Evolutionary conservation across 1,140 invertebrate species (phyloP).

Genomic region (Bombus balteatus): DNA sequence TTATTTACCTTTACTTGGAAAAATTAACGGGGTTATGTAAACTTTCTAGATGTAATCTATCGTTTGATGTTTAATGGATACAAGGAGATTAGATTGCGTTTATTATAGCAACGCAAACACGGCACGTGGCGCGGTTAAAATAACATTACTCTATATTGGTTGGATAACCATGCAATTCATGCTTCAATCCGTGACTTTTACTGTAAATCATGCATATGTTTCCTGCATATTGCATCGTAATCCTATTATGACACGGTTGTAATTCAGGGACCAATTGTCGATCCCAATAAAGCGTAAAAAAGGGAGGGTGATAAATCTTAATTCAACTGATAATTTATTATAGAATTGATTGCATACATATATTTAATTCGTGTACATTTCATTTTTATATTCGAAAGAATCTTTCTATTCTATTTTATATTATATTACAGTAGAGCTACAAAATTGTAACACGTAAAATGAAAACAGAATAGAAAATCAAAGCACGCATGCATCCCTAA

Average conservation of each 20-base stretch:
- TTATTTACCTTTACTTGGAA: neutral
- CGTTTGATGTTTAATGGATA: conserved; percentile 4
- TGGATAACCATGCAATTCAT: neutral
- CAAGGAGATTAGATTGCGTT: neutral
- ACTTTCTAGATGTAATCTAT: neutral
- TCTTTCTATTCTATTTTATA: no score
- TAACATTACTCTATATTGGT: neutral
- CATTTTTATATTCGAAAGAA: neutral
- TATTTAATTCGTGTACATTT: neutral
- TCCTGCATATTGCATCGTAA: neutral
- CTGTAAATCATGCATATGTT: neutral
- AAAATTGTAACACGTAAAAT: neutral
- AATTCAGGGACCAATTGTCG: neutral
- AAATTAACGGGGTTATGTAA: neutral
- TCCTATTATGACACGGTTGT: neutral
- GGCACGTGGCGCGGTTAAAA: neutral
- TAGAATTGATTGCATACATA: no score
- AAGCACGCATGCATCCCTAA: neutral
- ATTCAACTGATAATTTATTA: neutral
- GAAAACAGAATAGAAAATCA: neutral
- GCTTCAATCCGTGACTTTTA: conserved; percentile 6
- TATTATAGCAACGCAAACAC: neutral
- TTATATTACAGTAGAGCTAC: no score
- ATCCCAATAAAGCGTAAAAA: neutral
- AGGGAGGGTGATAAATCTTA: neutral